Conservation (phyloP, 1,140 invertebrate species). For the Mylabris phalerata region DNA sequence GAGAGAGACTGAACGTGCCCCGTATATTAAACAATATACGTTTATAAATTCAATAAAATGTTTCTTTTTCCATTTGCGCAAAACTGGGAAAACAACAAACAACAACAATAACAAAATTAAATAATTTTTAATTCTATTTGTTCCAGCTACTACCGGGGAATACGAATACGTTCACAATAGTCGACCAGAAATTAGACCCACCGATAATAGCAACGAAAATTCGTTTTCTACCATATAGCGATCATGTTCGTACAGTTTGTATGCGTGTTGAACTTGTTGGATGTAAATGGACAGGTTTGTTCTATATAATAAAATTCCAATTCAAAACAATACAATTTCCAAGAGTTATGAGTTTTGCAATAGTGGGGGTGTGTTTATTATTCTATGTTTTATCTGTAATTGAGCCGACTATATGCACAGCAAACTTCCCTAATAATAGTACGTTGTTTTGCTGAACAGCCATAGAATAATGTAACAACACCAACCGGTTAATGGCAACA, state of each 20-base stretch:
- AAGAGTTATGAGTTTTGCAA: no score
- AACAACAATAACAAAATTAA: no score
- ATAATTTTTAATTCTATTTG: conserved; percentile 13
- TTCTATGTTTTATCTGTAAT: conserved; percentile 12
- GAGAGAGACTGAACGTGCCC: no score
- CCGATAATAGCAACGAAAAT: conserved; percentile 73
- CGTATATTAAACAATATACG: no score
- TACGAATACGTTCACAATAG: conserved; percentile 73
- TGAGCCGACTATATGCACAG: conserved; percentile 1
- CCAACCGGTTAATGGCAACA: not conserved
- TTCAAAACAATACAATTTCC: no score
- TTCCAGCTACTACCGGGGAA: conserved; percentile 72
- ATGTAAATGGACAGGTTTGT: conserved; percentile 62
- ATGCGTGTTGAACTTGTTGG: conserved; percentile 80
- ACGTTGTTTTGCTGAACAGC: conserved; percentile 16
- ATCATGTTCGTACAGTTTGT: conserved; percentile 76
- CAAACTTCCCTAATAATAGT: conserved; percentile 13
- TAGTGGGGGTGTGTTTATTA: no score
- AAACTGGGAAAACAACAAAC: no score
- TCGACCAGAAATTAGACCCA: conserved; percentile 66
- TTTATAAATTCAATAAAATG: no score
- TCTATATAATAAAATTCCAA: not conserved
- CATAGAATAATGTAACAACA: conserved; percentile 15
- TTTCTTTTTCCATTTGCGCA: no score
- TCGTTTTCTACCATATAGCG: conserved; percentile 75